Conservation (phyloP, 2,888 invertebrate species). For the Lasioglossum morio region DNA sequence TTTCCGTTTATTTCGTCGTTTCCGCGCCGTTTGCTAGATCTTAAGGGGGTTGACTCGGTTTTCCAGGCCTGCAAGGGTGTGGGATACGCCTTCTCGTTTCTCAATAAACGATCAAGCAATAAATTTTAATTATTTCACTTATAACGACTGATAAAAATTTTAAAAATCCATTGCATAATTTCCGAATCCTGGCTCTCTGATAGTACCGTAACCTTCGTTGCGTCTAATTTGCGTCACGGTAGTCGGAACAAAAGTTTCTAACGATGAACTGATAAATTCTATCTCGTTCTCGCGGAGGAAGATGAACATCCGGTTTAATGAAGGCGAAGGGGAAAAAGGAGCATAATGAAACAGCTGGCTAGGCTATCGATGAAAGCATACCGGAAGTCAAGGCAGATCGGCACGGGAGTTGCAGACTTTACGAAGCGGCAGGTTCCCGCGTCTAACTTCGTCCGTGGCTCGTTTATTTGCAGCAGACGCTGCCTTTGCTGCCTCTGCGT, state of each 20-base stretch:
- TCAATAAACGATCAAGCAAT: neutral
- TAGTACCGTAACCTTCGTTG: neutral
- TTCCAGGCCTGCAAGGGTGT: too few relatives aligned
- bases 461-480: conserved; percentile 14
- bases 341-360: conserved; percentile 9
- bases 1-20: neutral
- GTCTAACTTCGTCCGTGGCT: conserved; percentile 32
- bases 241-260: conserved; percentile 3
- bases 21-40: neutral
- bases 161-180: neutral
- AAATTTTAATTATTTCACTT: neutral
- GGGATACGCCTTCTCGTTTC: too few relatives aligned
- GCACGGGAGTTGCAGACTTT: conserved; percentile 3
- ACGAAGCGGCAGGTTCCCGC: conserved; percentile 16
- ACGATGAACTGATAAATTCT: neutral
- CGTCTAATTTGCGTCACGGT: neutral
- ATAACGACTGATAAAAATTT: neutral
- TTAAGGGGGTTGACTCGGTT: too few relatives aligned
- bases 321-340: conserved; percentile 8
- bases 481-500: conserved; percentile 16
- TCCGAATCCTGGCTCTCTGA: neutral
- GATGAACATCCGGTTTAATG: conserved; percentile 32
- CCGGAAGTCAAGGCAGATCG: conserved; percentile 21
- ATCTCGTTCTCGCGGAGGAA: neutral
- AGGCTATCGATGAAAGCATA: conserved; percentile 25